Evolutionary conservation across 2,888 invertebrate genomes (phyloP), one percentile per base, ranked within the genome.

Genomic region (Coenonympha glycerion): DNA sequence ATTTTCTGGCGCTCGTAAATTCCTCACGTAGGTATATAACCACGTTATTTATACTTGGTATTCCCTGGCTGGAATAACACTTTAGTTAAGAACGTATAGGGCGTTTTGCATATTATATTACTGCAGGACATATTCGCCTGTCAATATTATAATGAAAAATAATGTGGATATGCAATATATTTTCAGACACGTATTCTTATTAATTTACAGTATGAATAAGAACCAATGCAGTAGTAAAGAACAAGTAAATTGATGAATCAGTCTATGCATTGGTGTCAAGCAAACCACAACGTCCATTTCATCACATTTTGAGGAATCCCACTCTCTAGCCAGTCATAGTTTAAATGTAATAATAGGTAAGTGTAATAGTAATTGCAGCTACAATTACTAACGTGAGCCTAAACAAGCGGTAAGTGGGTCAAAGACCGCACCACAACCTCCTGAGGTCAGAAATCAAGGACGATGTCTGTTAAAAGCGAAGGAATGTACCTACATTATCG

Each of bases 371-470:
- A 39, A 39, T 24, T 39, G 22, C 24, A 22, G 24, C 22, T 39
- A 3, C 15, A 24, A 39, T 39, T 36, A 33, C 8, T 15, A 33
- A 33, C 15, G 31, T 13, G 28, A 24, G n/a, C 15, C 24, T 13
- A 48, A 47, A 40, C 53, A 42, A 50, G 53, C 65, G 66, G 71
- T 65, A 76, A 68, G 68, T 71, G 61, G 72, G 71, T 68, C 71
- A 69, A 71, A 73, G 70, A 69, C 68, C 69, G 66, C 56, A 42
- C 63, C 61, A 63, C 62, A 61, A 59, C 56, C 53, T 61, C 60
- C 59, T 66, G 69, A 68, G 71, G 73, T 74, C 69, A 70, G 58
- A 60, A 67, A 68, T 68, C 76, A 79, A 78, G 74, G 78, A 71
- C 73, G 53, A 39, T 48, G 28, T 15, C 18, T 21, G 6, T 37